These are phyloP conservation scores for Oxyruncus cristatus DNA, from an alignment of 2,113 vertebrate species.

Conservation along the genomic window DNA sequence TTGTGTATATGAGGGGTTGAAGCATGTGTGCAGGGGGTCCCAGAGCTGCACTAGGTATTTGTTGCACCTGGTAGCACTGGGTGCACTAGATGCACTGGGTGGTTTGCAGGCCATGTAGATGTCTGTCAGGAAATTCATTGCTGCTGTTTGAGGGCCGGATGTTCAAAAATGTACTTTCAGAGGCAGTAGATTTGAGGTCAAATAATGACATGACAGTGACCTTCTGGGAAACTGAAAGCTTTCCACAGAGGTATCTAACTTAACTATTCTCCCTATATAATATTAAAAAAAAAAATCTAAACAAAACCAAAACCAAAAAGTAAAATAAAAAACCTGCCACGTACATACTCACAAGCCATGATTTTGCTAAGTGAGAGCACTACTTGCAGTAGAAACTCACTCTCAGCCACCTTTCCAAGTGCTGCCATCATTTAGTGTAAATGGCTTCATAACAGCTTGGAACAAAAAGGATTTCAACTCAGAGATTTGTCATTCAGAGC, in stretches of 20 bases:
- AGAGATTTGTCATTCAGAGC: slow-evolving; percentile 57
- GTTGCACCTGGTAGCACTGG: not conserved
- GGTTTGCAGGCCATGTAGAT: not conserved
- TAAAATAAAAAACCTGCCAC: not conserved
- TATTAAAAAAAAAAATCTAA: not conserved
- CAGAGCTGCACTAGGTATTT: not conserved
- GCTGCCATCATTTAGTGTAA: slow-evolving; percentile 40
- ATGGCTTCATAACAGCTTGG: slow-evolving; percentile 44
- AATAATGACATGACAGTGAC: not conserved
- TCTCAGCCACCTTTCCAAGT: slow-evolving; percentile 31
- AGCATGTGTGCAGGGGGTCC: accelerated
- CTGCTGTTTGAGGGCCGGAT: not conserved
- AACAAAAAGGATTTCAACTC: slow-evolving; percentile 49
- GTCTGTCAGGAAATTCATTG: not conserved
- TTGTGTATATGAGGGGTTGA: accelerated
- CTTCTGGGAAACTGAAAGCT: not conserved
- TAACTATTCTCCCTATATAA: not conserved
- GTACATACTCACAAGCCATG: not conserved
- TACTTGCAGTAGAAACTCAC: not conserved
- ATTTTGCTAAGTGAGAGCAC: not conserved
- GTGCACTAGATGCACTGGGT: not conserved
- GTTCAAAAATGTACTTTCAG: not conserved
- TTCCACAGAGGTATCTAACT: not conserved
- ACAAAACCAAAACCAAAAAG: not conserved
- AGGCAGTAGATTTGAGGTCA: not conserved